Evolutionary conservation across 2,113 vertebrate species (phyloP).

Genomic region (Anseranas semipalmata): DNA sequence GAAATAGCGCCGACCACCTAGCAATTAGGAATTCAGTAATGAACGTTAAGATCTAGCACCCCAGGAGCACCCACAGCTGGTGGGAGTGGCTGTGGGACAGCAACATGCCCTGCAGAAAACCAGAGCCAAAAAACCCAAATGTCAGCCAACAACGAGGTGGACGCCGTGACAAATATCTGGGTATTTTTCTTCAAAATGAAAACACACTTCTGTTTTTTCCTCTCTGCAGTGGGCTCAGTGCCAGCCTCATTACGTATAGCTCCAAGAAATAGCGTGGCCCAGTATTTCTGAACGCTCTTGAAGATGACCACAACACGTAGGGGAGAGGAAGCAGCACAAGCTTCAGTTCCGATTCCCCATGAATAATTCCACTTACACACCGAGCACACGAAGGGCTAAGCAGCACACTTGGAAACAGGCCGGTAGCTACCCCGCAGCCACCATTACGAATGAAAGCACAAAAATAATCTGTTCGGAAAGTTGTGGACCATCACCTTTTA

Average conservation of each 20-base stretch:
- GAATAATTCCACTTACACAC: background rate
- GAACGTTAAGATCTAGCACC: rapidly evolving
- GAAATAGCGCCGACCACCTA: background rate
- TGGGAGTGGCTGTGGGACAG: too few species aligned
- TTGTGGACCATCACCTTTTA: background rate
- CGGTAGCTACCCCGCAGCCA: background rate
- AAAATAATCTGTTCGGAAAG: background rate
- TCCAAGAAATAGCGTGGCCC: background rate
- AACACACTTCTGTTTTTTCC: background rate
- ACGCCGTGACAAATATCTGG: background rate
- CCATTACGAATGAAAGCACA: too few species aligned
- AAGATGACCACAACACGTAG: background rate
- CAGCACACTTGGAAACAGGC: background rate
- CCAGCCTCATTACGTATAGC: background rate
- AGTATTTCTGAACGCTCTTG: background rate
- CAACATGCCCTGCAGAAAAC: background rate
- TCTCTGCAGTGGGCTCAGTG: background rate
- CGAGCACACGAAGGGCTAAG: background rate
- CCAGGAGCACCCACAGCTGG: too few species aligned
- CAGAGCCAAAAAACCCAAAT: rapidly evolving
- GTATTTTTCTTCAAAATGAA: background rate
- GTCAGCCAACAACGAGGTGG: rapidly evolving
- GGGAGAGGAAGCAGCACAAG: background rate
- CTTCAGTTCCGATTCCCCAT: background rate
- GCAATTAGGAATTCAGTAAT: background rate